These are phyloP conservation scores for Bryconaethiops microstoma DNA, from an alignment of 2,797 vertebrate genomes.

Conservation along the genomic window DNA sequence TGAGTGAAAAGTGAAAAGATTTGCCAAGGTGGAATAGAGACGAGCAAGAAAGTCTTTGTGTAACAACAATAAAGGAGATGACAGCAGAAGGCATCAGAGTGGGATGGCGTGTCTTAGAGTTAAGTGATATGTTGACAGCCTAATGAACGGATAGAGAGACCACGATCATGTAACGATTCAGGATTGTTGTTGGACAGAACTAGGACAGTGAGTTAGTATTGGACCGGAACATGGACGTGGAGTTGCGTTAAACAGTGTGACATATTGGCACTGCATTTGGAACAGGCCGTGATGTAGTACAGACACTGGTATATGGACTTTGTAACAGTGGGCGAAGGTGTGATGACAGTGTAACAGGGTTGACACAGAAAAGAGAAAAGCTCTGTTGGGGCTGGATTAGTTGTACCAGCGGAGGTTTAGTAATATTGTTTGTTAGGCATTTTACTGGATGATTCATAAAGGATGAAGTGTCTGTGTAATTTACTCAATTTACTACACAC, in stretches of 20 bases:
- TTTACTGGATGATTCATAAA: neutral
- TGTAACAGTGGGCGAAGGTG: neutral
- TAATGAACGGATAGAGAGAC: slow-evolving; percentile 8
- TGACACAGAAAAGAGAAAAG: neutral
- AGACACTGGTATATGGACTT: neutral
- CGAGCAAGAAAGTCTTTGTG: neutral
- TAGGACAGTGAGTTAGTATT: neutral
- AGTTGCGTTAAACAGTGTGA: neutral
- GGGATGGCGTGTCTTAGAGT: neutral
- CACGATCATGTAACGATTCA: neutral
- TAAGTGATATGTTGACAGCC: neutral
- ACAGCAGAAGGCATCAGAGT: neutral
- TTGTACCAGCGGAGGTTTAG: neutral
- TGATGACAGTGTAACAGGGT: neutral
- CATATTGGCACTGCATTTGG: neutral
- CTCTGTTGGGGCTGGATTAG: neutral
- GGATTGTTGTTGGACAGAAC: slow-evolving; percentile 5
- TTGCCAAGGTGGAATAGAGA: neutral
- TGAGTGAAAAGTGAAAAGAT: neutral
- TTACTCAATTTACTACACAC: neutral
- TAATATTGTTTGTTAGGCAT: neutral
- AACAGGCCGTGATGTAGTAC: neutral
- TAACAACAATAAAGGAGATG: neutral
- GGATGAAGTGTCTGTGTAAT: neutral
- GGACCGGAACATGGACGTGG: neutral